These are phyloP conservation scores for Hypomesus transpacificus DNA, from an alignment of 2,113 vertebrate species.

Conservation along the genomic window DNA sequence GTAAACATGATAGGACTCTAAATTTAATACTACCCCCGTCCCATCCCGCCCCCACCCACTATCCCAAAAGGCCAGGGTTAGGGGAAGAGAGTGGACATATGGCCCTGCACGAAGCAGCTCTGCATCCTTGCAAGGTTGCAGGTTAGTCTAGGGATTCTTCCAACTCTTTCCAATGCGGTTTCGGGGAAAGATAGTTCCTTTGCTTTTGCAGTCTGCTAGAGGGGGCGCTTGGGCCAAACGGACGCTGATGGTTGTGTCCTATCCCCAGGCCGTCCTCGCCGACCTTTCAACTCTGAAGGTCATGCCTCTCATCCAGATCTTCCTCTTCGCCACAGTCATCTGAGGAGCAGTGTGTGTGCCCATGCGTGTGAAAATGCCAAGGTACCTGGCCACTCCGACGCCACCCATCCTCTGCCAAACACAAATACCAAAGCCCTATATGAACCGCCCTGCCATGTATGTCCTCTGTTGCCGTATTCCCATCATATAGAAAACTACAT, in stretches of 20 bases:
- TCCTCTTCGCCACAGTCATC: conserved; percentile 87
- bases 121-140: not conserved
- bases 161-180: conserved; percentile 6
- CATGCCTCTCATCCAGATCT: conserved; percentile 97
- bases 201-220: not conserved
- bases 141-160: conserved; percentile 12
- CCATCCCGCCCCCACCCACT: conserved; percentile 19
- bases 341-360: conserved; percentile 62
- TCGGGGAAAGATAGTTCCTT: not conserved
- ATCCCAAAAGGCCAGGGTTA: conserved; percentile 69
- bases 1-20: conserved; percentile 78
- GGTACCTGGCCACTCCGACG: conserved; percentile 21
- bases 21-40: conserved; percentile 73
- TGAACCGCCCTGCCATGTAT: not conserved
- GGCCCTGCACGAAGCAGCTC: conserved; percentile 18
- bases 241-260: conserved; percentile 14
- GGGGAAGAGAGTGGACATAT: conserved; percentile 36
- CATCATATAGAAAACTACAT: conserved; percentile 20
- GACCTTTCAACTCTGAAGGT: conserved; percentile 98
- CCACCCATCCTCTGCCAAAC: conserved; percentile 1
- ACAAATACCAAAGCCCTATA: not conserved
- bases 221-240: not conserved
- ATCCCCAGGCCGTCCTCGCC: conserved; percentile 91
- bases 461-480: not conserved
- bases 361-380: not conserved